phyloP scores from a whole-genome alignment of 2,888 invertebrate species.

The Cheilosia scutellata region DNA sequence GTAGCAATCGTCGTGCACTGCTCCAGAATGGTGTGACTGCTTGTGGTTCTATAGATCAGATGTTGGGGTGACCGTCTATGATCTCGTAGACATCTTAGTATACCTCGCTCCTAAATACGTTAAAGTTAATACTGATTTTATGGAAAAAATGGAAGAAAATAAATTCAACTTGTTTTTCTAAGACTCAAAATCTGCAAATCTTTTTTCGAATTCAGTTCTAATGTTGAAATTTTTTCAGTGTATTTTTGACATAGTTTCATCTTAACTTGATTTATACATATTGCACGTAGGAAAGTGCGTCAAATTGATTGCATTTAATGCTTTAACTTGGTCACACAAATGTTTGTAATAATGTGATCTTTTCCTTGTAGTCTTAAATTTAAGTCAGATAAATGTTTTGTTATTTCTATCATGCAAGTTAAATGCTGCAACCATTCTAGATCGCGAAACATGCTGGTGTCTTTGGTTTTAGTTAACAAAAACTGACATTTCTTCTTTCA shows the following conservation, averaged over 20 bases:
- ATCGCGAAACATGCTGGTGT: not conserved
- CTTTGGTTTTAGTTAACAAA: constrained; percentile 37
- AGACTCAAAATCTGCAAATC: constrained; percentile 71
- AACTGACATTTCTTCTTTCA: constrained; percentile 59
- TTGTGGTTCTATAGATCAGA: no score
- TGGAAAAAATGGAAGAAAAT: constrained; percentile 6
- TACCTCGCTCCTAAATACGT: no score
- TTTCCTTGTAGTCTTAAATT: constrained; percentile 70
- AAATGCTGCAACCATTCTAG: constrained; percentile 1
- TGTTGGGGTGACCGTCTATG: no score
- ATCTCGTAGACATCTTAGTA: no score
- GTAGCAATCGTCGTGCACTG: no score
- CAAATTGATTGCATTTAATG: constrained; percentile 73
- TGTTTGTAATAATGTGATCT: constrained; percentile 72
- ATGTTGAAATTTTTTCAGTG: constrained; percentile 44
- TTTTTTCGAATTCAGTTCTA: constrained; percentile 75
- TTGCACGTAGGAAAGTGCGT: constrained; percentile 62
- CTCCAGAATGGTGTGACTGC: no score
- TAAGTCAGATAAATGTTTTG: constrained; percentile 56
- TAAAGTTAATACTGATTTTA: constrained; percentile 46
- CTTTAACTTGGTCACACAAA: constrained; percentile 74
- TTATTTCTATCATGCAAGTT: constrained; percentile 50
- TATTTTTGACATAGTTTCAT: constrained; percentile 61
- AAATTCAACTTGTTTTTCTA: constrained; percentile 58
- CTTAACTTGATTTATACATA: constrained; percentile 56